Evolutionary conservation across 1,140 invertebrate species (phyloP).

Genomic region (Proctacanthus coquilletti): DNA sequence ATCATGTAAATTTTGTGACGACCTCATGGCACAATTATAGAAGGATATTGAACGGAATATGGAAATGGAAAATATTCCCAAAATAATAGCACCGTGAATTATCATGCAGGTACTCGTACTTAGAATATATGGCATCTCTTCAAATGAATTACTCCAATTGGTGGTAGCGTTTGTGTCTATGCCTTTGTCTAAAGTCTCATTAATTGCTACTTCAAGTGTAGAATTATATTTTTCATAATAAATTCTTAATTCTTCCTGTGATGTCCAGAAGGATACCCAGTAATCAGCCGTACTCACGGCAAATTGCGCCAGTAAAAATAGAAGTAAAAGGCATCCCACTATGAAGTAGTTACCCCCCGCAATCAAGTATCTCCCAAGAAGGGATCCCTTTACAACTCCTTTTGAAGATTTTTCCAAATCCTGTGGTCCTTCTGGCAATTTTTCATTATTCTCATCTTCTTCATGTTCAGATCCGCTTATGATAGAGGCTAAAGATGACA

Average conservation of each 20-base stretch:
- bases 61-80: conserved; percentile 32
- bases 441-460: conserved; percentile 1
- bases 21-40: not conserved
- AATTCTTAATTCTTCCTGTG: conserved; percentile 4
- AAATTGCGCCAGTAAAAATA: conserved; percentile 32
- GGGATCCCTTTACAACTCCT: conserved; percentile 10
- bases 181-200: no score
- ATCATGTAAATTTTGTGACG: conserved; percentile 6
- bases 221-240: not conserved
- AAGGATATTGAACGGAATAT: conserved; percentile 4
- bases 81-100: conserved; percentile 35
- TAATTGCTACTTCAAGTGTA: not conserved
- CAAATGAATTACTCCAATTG: no score
- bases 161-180: no score
- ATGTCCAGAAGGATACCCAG: conserved; percentile 41
- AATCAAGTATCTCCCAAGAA: conserved; percentile 10
- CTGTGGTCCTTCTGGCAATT: conserved; percentile 1
- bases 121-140: conserved; percentile 4
- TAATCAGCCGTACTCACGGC: conserved; percentile 38
- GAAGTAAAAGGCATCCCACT: conserved; percentile 21
- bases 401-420: conserved; percentile 7
- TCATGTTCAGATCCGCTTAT: no score
- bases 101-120: conserved; percentile 28
- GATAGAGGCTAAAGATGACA: no score
- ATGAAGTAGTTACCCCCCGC: conserved; percentile 25